Conservation (phyloP, 2,888 invertebrate species). For the Thysanoteuthis rhombus region DNA sequence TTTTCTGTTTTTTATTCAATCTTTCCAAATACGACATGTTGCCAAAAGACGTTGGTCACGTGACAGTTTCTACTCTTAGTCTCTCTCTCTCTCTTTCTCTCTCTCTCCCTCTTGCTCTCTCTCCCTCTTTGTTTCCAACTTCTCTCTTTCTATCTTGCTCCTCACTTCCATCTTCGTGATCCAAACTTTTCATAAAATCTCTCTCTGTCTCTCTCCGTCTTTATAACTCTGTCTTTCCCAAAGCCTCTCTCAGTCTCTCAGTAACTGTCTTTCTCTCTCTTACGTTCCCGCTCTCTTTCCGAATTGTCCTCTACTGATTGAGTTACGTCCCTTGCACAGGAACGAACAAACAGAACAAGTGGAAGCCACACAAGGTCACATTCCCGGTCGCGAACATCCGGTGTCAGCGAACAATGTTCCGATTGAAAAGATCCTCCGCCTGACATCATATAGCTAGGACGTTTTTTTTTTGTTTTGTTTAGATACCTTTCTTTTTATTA, state of each 20-base stretch:
- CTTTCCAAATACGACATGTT: too few relatives aligned
- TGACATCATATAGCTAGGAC: background rate
- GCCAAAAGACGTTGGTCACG: too few relatives aligned
- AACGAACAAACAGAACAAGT: background rate
- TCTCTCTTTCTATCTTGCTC: too few relatives aligned
- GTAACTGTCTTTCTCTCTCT: background rate
- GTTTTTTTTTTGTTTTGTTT: background rate
- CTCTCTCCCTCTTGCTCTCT: background rate
- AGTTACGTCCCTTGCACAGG: background rate
- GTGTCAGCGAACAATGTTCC: background rate
- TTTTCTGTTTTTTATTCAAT: too few relatives aligned
- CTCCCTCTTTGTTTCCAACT: too few relatives aligned
- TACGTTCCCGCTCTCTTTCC: background rate
- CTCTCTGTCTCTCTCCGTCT: background rate
- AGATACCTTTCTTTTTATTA: too few relatives aligned
- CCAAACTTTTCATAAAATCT: background rate
- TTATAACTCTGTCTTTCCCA: background rate
- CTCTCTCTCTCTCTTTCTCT: background rate
- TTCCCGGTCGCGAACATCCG: background rate
- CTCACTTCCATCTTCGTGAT: background rate
- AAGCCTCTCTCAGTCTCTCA: background rate
- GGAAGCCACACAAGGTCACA: background rate
- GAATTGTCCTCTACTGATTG: background rate
- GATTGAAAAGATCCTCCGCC: background rate
- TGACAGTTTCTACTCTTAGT: too few relatives aligned